phyloP scores from a whole-genome alignment of 2,113 vertebrate species.

The Nyctibius bracteatus region DNA sequence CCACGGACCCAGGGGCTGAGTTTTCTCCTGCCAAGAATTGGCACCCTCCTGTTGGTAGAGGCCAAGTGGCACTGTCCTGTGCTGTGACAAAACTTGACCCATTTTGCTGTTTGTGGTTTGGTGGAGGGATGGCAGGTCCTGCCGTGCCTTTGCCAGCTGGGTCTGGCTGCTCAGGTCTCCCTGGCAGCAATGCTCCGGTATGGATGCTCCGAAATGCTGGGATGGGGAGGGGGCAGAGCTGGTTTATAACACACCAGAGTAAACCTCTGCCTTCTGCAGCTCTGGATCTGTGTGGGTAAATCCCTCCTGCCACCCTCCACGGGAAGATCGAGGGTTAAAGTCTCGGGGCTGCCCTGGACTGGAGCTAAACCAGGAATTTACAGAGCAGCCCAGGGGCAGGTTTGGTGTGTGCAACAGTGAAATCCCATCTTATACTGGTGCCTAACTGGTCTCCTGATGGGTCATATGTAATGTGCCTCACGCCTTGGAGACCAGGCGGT shows the following conservation, averaged over 20 bases:
- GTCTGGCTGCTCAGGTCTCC: not conserved
- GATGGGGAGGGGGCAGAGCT: not conserved
- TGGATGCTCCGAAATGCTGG: not conserved
- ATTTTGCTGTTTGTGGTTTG: not conserved
- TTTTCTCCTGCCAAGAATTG: not conserved
- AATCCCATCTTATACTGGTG: not conserved
- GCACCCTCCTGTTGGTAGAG: not conserved
- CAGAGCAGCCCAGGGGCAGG: not conserved
- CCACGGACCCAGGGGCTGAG: rapidly evolving
- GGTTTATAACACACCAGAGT: not conserved
- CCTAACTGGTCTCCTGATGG: not conserved
- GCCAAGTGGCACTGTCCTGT: not conserved
- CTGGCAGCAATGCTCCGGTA: not conserved
- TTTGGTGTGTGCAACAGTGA: not conserved
- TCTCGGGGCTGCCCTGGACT: not conserved
- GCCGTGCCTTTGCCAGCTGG: not conserved
- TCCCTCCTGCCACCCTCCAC: not conserved
- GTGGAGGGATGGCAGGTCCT: not conserved
- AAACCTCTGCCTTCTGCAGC: not conserved
- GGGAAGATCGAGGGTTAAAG: rapidly evolving
- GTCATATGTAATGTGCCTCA: not conserved
- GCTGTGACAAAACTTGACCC: not conserved
- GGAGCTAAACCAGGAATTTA: not conserved
- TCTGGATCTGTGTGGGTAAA: not conserved
- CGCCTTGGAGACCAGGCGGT: not conserved